Evolutionary conservation across 2,113 vertebrate species (phyloP).

Genomic region (Psettodes erumei): DNA sequence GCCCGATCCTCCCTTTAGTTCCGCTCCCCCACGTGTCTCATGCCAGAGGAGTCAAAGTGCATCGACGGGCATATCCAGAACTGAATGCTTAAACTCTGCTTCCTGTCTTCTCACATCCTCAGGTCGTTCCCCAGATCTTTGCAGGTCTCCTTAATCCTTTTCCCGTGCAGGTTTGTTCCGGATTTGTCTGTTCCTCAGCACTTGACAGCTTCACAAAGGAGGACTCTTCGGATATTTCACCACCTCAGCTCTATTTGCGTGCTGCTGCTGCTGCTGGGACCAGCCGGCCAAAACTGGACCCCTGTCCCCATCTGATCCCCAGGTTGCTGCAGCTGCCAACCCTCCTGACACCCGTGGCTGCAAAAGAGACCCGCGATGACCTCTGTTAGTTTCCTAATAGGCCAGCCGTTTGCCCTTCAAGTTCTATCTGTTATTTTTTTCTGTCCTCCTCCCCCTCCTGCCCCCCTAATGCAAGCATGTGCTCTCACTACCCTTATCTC

Average conservation of each 20-base stretch:
- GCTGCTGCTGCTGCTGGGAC: constrained; percentile 6
- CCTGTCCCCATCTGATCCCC: constrained; percentile 24
- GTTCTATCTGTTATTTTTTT: constrained; percentile 26
- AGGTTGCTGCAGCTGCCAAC: background rate
- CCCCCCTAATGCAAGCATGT: constrained; percentile 42
- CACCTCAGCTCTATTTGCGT: constrained; percentile 36
- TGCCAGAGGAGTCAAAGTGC: constrained; percentile 61
- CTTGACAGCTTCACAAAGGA: constrained; percentile 8
- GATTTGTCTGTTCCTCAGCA: constrained; percentile 40
- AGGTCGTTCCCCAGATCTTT: constrained; percentile 56
- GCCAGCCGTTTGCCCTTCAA: constrained; percentile 44
- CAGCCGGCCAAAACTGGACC: background rate
- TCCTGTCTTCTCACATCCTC: constrained; percentile 38
- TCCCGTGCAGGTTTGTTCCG: constrained; percentile 37
- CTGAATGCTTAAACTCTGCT: constrained; percentile 48
- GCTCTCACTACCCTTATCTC: constrained; percentile 77
- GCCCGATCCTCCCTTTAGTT: constrained; percentile 51
- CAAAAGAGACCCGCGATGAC: constrained; percentile 20
- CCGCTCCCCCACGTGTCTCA: constrained; percentile 14
- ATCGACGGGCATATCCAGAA: constrained; percentile 61
- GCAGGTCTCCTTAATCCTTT: constrained; percentile 61
- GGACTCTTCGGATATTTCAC: constrained; percentile 58
- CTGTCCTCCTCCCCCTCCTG: background rate
- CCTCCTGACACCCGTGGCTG: background rate
- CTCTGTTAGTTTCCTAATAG: constrained; percentile 46